These are phyloP conservation scores for Watsonalla binaria DNA, from an alignment of 2,888 invertebrate genomes.

Conservation along the genomic window DNA sequence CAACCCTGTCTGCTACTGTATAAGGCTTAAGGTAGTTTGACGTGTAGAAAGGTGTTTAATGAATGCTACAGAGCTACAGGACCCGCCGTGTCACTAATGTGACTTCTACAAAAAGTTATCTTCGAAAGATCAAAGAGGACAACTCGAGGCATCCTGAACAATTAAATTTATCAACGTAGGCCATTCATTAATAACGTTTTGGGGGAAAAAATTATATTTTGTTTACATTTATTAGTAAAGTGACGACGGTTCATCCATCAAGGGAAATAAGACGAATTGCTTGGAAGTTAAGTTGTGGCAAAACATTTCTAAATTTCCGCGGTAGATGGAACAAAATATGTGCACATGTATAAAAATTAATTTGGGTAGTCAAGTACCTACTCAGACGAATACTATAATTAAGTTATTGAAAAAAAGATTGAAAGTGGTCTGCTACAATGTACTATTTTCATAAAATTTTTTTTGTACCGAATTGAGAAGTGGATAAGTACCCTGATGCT, in stretches of 20 bases:
- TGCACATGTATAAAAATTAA: too few relatives aligned
- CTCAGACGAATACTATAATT: too few relatives aligned
- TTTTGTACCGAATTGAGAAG: too few relatives aligned
- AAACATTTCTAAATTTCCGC: conserved; percentile 38
- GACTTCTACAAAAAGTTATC: conserved; percentile 45
- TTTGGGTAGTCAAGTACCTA: too few relatives aligned
- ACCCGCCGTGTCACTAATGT: conserved; percentile 38
- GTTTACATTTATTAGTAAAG: conserved; percentile 76
- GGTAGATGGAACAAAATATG: conserved; percentile 4
- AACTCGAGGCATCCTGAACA: conserved; percentile 53
- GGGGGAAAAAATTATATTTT: conserved; percentile 62
- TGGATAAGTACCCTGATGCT: too few relatives aligned
- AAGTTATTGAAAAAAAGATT: too few relatives aligned
- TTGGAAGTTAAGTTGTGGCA: conserved; percentile 31
- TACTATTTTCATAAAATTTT: too few relatives aligned
- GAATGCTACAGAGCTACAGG: conserved; percentile 19
- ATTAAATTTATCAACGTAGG: conserved; percentile 61
- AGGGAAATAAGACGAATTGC: conserved; percentile 62
- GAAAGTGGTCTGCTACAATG: too few relatives aligned
- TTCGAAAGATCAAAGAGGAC: conserved; percentile 46
- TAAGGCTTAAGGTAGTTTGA: conserved; percentile 9
- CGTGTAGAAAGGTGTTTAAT: conserved; percentile 11
- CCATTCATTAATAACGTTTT: conserved; percentile 65
- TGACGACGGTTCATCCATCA: conserved; percentile 69
- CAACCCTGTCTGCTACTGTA: background rate